Percentiles rank a stretch among this genome's conserved stretches.
Evolutionary conservation across 1,140 invertebrate genomes (phyloP).

Genomic region (Physella acuta): DNA sequence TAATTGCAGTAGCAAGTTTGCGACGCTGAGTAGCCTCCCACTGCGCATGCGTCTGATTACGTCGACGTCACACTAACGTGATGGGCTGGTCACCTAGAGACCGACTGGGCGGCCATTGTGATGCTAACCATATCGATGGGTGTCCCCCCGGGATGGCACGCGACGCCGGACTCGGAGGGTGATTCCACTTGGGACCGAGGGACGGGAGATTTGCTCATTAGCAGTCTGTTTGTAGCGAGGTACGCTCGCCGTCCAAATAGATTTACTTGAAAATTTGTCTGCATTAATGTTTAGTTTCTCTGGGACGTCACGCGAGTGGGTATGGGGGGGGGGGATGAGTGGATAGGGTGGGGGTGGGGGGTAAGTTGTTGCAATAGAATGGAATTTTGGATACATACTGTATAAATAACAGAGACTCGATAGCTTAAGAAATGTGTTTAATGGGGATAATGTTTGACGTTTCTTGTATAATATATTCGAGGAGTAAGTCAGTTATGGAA

Average conservation of each 20-base stretch:
- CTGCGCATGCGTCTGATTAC: neutral
- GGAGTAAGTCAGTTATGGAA: neutral
- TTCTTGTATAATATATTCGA: neutral
- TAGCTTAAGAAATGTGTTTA: too few relatives aligned
- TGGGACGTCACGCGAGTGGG: too few relatives aligned
- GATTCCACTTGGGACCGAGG: conserved; percentile 1
- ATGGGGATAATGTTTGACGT: too few relatives aligned
- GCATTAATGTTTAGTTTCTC: too few relatives aligned
- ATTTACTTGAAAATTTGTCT: conserved; percentile 17
- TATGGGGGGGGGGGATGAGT: too few relatives aligned
- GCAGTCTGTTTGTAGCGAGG: conserved; percentile 15
- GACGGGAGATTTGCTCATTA: conserved; percentile 23
- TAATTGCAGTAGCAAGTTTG: conserved; percentile 19
- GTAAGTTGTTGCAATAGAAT: too few relatives aligned
- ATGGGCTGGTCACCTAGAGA: too few relatives aligned
- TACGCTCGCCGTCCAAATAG: conserved; percentile 9
- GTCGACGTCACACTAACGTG: too few relatives aligned
- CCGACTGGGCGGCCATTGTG: conserved; percentile 12
- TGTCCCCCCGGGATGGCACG: conserved; percentile 6
- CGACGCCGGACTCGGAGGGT: conserved; percentile 9
- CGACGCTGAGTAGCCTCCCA: conserved; percentile 15
- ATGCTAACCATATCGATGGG: conserved; percentile 22
- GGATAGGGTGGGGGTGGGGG: too few relatives aligned
- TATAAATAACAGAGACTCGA: too few relatives aligned
- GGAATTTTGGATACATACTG: too few relatives aligned